Evolutionary conservation across 1,140 invertebrate genomes (phyloP), one percentile per base, ranked within the genome.

Genomic region (Calosoma granatense): DNA sequence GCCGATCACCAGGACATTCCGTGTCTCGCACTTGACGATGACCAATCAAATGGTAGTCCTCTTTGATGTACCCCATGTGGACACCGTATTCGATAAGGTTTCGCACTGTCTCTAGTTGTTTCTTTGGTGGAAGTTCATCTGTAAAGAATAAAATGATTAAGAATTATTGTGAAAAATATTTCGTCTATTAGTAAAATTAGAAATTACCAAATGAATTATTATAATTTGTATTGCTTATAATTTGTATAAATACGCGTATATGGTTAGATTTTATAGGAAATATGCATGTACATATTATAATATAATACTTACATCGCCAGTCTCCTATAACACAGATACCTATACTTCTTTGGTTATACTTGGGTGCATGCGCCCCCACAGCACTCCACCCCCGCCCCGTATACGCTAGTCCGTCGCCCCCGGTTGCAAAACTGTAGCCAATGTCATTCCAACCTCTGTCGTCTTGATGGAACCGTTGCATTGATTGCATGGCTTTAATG

Each of bases 371-470:
- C 0, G 86, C 85, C 2, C 88, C 88, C 0, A 83, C 69, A 1
- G 66, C 71, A 20, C 81, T 76, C 82, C 88, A 93, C 0, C 86
- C 86, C 22, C 88, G 76, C 1, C 87, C 90, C 59, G 83, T 80
- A 63, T 90, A 92, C 4, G 81, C 82, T 11, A 77, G 74, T 1
- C 87, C 87, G 56, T 92, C 87, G 14, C 85, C 85, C 1, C 89
- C 90, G 4, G 90, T 76, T 14, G 84, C 78, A 68, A 92, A 93
- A 69, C 82, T 65, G 77, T 90, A 80, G 74, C 88, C 73, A 63
- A 81, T 87, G 64, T 90, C 88, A 64, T 73, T 77, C 86, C 85
- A 89, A 1, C 73, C 72, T 9, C 73, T 75, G 19, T 67, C 71
- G 51, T 83, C 74, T 60, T 70, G 78, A 63, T 83, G 81, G 14